Conservation (phyloP, 2,888 invertebrate genomes). For the Tiliacea aurago region DNA sequence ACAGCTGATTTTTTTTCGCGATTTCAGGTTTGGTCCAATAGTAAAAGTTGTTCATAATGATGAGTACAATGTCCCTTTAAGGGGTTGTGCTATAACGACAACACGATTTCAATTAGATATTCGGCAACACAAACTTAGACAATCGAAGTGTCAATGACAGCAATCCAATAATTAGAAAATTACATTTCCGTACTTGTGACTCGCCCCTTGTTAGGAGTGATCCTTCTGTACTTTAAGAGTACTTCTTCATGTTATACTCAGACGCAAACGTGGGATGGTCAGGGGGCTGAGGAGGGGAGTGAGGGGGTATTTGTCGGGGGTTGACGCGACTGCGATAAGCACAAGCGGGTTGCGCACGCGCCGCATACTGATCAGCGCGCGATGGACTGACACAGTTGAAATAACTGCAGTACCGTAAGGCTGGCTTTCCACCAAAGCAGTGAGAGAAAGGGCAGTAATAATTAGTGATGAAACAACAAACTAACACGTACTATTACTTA, state of each 20-base stretch:
- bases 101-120: conserved; percentile 17
- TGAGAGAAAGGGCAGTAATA: not conserved
- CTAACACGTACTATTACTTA: not conserved
- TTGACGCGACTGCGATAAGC: conserved; percentile 63
- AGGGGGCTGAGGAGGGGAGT: not conserved
- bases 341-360: conserved; percentile 60
- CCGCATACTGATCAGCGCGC: conserved; percentile 62
- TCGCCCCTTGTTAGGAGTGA: not conserved
- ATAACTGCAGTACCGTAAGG: conserved; percentile 12
- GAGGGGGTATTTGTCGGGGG: conserved; percentile 59
- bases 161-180: conserved; percentile 2
- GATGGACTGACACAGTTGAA: conserved; percentile 26
- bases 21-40: too few relatives aligned
- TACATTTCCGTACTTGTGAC: not conserved
- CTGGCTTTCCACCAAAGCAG: not conserved
- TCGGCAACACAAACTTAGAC: not conserved
- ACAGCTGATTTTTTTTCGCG: too few relatives aligned
- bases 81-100: too few relatives aligned
- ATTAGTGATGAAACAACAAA: not conserved
- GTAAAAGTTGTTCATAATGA: too few relatives aligned
- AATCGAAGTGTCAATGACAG: conserved; percentile 6
- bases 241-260: not conserved
- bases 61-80: too few relatives aligned
- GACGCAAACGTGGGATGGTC: conserved; percentile 29
- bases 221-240: conserved; percentile 23